Evolutionary conservation across 1,140 invertebrate genomes (phyloP), one percentile per base, ranked within the genome.

Genomic region (Rhynchophorus ferrugineus): DNA sequence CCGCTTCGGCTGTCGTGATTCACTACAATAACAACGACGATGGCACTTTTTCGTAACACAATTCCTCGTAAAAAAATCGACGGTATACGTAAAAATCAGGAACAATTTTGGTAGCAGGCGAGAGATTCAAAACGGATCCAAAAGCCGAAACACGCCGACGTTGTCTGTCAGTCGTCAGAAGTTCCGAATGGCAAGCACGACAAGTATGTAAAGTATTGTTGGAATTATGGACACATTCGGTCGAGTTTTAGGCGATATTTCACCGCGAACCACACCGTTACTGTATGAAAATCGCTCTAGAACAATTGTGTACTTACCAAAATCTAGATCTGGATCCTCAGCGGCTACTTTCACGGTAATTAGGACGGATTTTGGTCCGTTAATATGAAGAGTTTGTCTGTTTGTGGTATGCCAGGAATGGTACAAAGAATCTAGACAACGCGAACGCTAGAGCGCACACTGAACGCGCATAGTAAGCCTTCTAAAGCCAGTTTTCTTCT

Each of bases 371-470:
- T 82, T 80, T 78, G 74, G 75, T 77, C 74, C 75, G 79, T 80
- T 81, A 84, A 82, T 82, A 79, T 77, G 78, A 82, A 78, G 78
- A 83, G 80, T 82, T 79, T 75, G 83, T 75, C 81, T 83, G 82
- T 83, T 84, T 83, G 84, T 87, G 87, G 87, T 87, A 89, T 89
- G 86, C 82, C 78, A 87, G 83, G 87, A 88, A 89, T 89, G 85
- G 83, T 85, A 88, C 85, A 88, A 89, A 89, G 87, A 89, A 89
- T 89, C 85, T 80, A 78, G 84, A 89, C 84, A 87, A 89, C 86
- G 86, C 85, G 85, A 79, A 79, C 77, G 75, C 79, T 77, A 80
- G 75, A 81, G 85, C 85, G 85, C 85, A 87, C 74, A 77, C 75
- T 74, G 73, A 78, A 76, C 79, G 84, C 85, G 85, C 85, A 87